Evolutionary conservation across 2,797 vertebrate genomes (phyloP).

Genomic region (Odontamblyopus lacepedii): DNA sequence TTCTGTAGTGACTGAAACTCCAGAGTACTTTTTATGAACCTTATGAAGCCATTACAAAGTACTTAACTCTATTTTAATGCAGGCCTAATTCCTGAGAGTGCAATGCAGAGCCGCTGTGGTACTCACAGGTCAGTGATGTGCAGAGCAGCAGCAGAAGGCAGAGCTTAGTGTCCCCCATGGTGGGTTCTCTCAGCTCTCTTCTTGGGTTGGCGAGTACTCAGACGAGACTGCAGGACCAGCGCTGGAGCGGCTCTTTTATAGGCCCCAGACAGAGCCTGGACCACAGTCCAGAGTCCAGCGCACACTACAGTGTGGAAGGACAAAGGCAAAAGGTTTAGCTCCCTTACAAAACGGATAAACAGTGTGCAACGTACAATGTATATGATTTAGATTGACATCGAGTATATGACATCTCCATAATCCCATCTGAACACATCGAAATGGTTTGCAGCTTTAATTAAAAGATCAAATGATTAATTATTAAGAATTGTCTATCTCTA

Average conservation of each 20-base stretch:
- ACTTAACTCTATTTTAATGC: not conserved
- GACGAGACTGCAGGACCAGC: slow-evolving; percentile 62
- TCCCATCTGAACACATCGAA: no score
- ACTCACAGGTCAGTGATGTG: slow-evolving; percentile 82
- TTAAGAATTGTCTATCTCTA: no score
- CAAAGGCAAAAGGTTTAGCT: slow-evolving; percentile 74
- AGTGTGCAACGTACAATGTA: not conserved
- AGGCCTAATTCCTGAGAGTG: not conserved
- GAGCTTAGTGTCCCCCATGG: slow-evolving; percentile 87
- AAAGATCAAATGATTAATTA: no score
- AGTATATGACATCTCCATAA: no score
- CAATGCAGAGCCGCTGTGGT: slow-evolving; percentile 4
- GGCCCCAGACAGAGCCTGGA: slow-evolving; percentile 27
- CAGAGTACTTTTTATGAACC: not conserved
- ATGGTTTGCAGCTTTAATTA: no score
- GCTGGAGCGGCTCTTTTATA: slow-evolving; percentile 68
- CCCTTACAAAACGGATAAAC: slow-evolving; percentile 29
- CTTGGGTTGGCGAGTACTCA: slow-evolving; percentile 64
- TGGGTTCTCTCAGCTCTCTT: slow-evolving; percentile 75
- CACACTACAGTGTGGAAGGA: slow-evolving; percentile 71
- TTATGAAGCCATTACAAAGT: not conserved
- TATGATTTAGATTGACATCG: not conserved
- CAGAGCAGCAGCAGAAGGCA: slow-evolving; percentile 80
- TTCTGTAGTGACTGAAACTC: not conserved
- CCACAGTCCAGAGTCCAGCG: slow-evolving; percentile 75